A percentile compares a stretch with the other conserved stretches of the same genome.
These are phyloP conservation scores for Labeo catla DNA, from an alignment of 2,113 vertebrate species.

Conservation along the genomic window DNA sequence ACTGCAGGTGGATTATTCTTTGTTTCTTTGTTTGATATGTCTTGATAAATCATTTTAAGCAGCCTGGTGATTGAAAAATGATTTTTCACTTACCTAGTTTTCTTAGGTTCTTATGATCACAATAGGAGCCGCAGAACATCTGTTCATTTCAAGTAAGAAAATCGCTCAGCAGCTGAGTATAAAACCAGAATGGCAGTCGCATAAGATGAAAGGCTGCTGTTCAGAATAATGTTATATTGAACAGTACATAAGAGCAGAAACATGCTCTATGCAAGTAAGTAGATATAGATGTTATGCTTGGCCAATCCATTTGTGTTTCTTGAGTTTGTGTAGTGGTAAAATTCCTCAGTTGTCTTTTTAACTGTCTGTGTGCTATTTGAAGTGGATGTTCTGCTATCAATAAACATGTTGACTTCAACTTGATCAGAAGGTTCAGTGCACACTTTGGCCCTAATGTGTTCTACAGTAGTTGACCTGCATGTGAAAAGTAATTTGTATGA, in stretches of 20 bases:
- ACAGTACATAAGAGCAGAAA: neutral
- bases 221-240: neutral
- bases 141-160: neutral
- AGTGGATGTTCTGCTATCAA: neutral
- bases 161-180: neutral
- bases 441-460: neutral
- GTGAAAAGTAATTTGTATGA: neutral
- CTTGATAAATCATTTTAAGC: neutral
- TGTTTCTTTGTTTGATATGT: neutral
- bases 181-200: neutral
- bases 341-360: neutral
- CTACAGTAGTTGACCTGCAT: neutral
- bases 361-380: neutral
- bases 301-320: neutral
- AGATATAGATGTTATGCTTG: neutral
- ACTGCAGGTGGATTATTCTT: neutral
- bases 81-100: conserved; percentile 14
- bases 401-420: neutral
- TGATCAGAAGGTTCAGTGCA: neutral
- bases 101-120: conserved; percentile 5
- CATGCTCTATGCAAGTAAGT: neutral
- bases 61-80: neutral
- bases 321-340: neutral
- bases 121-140: neutral
- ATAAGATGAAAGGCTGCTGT: neutral